Evolutionary conservation across 1,140 invertebrate species (phyloP).

Genomic region (Semibalanus balanoides): DNA sequence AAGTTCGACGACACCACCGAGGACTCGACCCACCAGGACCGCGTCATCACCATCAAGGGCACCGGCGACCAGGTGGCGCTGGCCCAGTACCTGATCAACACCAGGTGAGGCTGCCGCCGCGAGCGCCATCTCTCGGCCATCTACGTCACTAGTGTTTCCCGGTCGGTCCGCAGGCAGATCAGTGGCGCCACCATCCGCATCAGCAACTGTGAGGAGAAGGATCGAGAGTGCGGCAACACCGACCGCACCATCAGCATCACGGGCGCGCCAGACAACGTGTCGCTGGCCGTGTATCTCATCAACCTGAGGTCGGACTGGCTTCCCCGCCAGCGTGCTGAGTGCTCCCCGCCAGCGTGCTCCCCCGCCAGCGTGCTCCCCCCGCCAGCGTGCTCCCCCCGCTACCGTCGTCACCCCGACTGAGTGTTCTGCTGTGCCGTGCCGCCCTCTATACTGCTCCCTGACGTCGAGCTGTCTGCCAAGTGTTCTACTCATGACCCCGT

Average conservation of each 20-base stretch:
- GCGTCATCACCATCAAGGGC: constrained; percentile 92
- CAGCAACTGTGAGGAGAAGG: constrained; percentile 81
- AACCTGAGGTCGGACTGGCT: constrained; percentile 81
- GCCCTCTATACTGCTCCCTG: background rate
- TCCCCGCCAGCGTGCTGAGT: constrained; percentile 7
- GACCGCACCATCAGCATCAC: constrained; percentile 92
- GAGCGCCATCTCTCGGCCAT: background rate
- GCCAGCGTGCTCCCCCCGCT: constrained; percentile 16
- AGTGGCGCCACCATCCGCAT: constrained; percentile 96
- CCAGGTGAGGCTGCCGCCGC: constrained; percentile 52
- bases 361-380: background rate
- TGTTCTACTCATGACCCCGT: too few species aligned
- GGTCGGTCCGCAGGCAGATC: constrained; percentile 50
- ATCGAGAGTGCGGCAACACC: constrained; percentile 71
- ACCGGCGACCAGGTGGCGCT: constrained; percentile 91
- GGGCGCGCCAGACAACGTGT: constrained; percentile 86
- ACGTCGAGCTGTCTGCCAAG: too few species aligned
- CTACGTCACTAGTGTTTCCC: background rate
- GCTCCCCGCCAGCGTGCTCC: background rate
- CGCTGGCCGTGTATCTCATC: constrained; percentile 92
- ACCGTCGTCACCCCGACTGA: background rate
- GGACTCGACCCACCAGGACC: constrained; percentile 67
- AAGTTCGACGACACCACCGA: constrained; percentile 84
- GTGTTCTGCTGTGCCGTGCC: background rate
- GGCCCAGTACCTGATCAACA: constrained; percentile 97